Percentiles rank a stretch among this genome's conserved stretches.
phyloP scores from a whole-genome alignment of 2,888 invertebrate genomes.

The Synergus gifuensis region DNA sequence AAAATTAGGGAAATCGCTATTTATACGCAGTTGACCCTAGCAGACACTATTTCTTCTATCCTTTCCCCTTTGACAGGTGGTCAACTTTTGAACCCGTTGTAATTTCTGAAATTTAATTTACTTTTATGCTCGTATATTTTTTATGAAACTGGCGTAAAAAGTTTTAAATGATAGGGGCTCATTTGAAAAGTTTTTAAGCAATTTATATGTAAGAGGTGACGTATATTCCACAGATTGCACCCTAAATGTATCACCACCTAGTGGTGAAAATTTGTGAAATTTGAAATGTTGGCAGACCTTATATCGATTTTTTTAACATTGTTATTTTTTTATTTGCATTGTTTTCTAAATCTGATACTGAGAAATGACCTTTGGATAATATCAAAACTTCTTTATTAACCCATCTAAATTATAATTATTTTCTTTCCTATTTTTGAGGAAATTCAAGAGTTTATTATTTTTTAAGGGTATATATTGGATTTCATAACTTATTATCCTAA shows the following conservation, averaged over 20 bases:
- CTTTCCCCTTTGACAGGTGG: neutral
- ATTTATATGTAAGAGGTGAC: neutral
- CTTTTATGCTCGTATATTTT: neutral
- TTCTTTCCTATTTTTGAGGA: too few relatives aligned
- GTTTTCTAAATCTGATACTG: neutral
- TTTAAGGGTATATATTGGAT: too few relatives aligned
- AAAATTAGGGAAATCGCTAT: neutral
- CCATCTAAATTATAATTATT: neutral
- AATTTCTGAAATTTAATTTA: neutral
- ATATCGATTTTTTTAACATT: neutral
- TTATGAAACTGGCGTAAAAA: neutral
- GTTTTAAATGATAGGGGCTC: neutral
- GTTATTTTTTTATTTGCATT: neutral
- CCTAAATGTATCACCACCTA: neutral
- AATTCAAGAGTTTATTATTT: neutral
- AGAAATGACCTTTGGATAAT: neutral
- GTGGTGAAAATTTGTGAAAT: constrained; percentile 2
- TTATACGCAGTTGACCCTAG: neutral
- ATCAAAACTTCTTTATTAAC: neutral
- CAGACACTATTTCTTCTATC: neutral
- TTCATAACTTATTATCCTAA: too few relatives aligned
- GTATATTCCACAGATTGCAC: neutral
- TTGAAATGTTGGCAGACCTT: constrained; percentile 2
- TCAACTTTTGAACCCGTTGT: neutral
- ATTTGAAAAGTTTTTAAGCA: neutral